Percentiles rank a stretch among this genome's conserved stretches.
These are phyloP conservation scores for Anolis sagrei DNA, from an alignment of 2,113 vertebrate genomes.

Conservation along the genomic window DNA sequence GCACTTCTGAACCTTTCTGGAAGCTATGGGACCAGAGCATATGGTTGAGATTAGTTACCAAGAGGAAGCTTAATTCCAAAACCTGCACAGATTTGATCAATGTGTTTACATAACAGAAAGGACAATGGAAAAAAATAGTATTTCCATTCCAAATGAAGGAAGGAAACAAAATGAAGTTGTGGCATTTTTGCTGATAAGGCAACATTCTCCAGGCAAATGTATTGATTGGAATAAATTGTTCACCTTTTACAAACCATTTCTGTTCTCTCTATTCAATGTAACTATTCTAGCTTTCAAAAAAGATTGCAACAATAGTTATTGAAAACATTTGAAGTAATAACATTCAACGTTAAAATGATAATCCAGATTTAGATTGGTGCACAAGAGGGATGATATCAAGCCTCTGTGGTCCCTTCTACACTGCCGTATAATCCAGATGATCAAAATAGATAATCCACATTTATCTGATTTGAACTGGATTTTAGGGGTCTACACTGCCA, in stretches of 20 bases:
- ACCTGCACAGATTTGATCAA: slow-evolving; percentile 65
- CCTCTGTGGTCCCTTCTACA: background rate
- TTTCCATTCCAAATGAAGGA: background rate
- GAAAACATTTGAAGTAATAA: background rate
- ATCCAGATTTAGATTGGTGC: background rate
- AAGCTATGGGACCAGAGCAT: slow-evolving; percentile 69
- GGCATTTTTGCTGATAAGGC: background rate
- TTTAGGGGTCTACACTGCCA: no score
- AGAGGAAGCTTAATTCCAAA: slow-evolving; percentile 60
- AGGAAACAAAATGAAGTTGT: background rate
- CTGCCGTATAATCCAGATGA: no score
- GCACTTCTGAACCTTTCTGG: slow-evolving; percentile 58
- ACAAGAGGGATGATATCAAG: background rate
- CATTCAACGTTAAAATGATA: background rate
- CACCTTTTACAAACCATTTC: background rate
- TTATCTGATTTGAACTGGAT: no score
- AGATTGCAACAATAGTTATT: background rate
- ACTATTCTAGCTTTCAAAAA: background rate
- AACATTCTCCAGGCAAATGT: background rate
- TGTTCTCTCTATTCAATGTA: background rate
- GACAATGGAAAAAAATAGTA: slow-evolving; percentile 36
- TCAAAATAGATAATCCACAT: no score
- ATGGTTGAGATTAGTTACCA: slow-evolving; percentile 62
- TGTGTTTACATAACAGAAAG: slow-evolving; percentile 61
- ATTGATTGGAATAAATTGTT: background rate